Percentiles rank a stretch among this genome's conserved stretches.
Evolutionary conservation across 2,888 invertebrate species (phyloP).

Genomic region (Stenodera caucasica): DNA sequence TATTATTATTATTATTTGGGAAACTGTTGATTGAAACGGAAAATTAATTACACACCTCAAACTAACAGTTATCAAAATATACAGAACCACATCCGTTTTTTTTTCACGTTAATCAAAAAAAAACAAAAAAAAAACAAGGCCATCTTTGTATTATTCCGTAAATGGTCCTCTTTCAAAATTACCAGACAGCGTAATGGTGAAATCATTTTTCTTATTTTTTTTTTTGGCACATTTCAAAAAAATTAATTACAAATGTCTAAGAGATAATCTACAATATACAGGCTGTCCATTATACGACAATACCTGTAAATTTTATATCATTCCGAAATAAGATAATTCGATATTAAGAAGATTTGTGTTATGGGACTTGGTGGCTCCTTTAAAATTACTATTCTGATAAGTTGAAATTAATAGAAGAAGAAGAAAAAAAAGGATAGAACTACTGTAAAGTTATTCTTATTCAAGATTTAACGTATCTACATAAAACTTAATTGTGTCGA

Average conservation of each 20-base stretch:
- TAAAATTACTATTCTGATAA: background rate
- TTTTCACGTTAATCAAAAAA: no score
- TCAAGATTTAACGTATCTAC: constrained; percentile 9
- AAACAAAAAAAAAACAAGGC: no score
- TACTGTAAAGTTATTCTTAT: background rate
- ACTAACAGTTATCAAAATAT: constrained; percentile 29
- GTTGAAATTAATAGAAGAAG: background rate
- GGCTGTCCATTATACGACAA: no score
- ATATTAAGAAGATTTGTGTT: background rate
- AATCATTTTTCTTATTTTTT: background rate
- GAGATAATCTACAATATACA: no score
- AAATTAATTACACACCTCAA: constrained; percentile 37
- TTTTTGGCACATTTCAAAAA: background rate
- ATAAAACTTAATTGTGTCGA: constrained; percentile 37
- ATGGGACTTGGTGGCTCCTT: background rate
- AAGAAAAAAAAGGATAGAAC: background rate
- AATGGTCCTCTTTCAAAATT: background rate
- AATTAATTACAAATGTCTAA: no score
- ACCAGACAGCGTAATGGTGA: background rate
- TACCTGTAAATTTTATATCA: no score
- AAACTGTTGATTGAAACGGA: constrained; percentile 32
- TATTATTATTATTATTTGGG: no score
- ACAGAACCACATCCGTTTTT: constrained; percentile 28
- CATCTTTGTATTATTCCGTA: background rate
- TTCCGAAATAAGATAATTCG: constrained; percentile 6